phyloP scores from a whole-genome alignment of 2,113 vertebrate species.

The Tragelaphus strepsiceros region DNA sequence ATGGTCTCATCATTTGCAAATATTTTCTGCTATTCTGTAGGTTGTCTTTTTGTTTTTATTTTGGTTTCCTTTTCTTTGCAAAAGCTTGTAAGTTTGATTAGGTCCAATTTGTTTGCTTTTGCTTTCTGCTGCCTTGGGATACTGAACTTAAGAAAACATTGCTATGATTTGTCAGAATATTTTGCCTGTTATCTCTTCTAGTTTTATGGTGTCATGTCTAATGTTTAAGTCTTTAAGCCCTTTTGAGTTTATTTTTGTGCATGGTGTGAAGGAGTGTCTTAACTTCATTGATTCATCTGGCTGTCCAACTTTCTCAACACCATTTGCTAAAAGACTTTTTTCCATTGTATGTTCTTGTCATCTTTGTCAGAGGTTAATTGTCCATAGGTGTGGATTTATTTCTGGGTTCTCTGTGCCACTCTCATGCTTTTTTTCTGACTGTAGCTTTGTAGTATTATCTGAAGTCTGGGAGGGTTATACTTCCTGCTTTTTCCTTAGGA shows the following conservation, averaged over 20 bases:
- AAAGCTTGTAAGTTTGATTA: neutral
- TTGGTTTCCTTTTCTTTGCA: neutral
- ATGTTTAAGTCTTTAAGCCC: neutral
- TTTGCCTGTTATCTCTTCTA: neutral
- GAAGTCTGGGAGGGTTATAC: neutral
- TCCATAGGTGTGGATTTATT: neutral
- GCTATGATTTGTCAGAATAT: neutral
- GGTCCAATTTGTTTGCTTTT: neutral
- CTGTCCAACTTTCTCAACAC: neutral
- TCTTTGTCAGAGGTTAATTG: neutral
- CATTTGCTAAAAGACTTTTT: neutral
- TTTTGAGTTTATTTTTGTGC: neutral
- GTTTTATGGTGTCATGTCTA: neutral
- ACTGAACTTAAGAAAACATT: neutral
- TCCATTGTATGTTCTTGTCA: neutral
- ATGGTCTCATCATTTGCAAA: neutral
- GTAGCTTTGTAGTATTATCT: neutral
- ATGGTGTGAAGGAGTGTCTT: neutral
- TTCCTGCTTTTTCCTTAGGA: neutral
- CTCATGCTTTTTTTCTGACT: neutral
- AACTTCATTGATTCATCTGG: neutral
- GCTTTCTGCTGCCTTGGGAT: neutral
- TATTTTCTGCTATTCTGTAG: neutral
- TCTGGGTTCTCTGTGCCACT: neutral
- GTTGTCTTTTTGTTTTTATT: neutral